These are phyloP conservation scores for Zalophus californianus DNA, from an alignment of 2,797 vertebrate genomes.

Conservation along the genomic window DNA sequence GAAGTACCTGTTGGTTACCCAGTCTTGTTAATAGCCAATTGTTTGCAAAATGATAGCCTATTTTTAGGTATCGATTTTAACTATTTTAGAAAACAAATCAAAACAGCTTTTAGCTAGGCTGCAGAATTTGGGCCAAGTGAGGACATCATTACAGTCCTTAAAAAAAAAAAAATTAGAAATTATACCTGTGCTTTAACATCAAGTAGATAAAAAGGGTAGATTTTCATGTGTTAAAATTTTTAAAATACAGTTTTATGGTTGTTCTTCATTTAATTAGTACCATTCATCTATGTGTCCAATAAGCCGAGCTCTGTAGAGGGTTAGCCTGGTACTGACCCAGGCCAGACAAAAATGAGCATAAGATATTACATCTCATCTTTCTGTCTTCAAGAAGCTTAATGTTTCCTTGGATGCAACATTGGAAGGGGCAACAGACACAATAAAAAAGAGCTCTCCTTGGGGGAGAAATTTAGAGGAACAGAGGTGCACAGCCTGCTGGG, in stretches of 20 bases:
- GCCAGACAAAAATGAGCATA: not conserved
- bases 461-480: not conserved
- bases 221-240: not conserved
- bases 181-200: not conserved
- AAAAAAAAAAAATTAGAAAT: not conserved
- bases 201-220: not conserved
- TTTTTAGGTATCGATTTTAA: not conserved
- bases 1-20: not conserved
- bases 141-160: not conserved
- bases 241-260: not conserved
- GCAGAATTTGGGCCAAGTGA: not conserved
- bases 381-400: not conserved
- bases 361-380: not conserved
- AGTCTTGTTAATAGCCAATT: not conserved
- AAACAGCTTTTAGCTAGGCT: not conserved
- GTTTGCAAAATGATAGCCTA: not conserved
- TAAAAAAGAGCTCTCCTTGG: rapidly evolving
- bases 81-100: not conserved
- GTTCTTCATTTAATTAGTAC: not conserved
- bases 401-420: not conserved
- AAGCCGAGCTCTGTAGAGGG: not conserved
- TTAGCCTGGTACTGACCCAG: not conserved
- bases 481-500: not conserved
- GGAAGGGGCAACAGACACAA: not conserved
- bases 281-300: not conserved